Conservation (phyloP, 1,140 invertebrate species). For the Aphaenogaster ashmeadi region DNA sequence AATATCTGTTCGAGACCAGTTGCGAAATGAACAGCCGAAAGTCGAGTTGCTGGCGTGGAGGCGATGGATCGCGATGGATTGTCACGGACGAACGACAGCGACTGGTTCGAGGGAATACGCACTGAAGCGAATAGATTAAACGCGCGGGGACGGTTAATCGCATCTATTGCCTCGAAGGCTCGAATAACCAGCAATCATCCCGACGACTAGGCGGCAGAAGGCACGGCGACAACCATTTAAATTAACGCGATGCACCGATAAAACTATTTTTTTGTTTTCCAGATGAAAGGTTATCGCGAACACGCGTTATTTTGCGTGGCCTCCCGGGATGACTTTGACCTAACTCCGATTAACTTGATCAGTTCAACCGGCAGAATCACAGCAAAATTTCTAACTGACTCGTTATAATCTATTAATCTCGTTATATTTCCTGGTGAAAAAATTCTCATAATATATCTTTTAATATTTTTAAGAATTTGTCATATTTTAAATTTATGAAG, state of each 20-base stretch:
- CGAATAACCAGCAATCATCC: background rate
- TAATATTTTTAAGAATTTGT: too few species aligned
- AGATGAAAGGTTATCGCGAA: background rate
- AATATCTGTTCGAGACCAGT: background rate
- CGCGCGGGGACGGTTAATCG: background rate
- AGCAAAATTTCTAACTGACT: background rate
- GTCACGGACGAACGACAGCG: background rate
- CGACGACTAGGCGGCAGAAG: background rate
- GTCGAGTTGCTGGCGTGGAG: background rate
- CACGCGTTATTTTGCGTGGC: background rate
- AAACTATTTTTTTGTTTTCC: background rate
- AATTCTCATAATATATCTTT: too few species aligned
- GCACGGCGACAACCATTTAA: background rate
- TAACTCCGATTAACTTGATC: background rate
- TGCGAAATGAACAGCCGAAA: background rate
- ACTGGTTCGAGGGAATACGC: background rate
- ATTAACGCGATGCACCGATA: background rate
- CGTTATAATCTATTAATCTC: too few species aligned
- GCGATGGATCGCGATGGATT: background rate
- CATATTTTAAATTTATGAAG: too few species aligned
- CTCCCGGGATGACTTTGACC: background rate
- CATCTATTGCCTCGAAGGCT: background rate
- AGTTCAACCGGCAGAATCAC: background rate
- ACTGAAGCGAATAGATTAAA: background rate
- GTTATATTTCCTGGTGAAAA: too few species aligned